Evolutionary conservation across 2,113 vertebrate species (phyloP).

Genomic region (Cyprinodon brontotheroides): DNA sequence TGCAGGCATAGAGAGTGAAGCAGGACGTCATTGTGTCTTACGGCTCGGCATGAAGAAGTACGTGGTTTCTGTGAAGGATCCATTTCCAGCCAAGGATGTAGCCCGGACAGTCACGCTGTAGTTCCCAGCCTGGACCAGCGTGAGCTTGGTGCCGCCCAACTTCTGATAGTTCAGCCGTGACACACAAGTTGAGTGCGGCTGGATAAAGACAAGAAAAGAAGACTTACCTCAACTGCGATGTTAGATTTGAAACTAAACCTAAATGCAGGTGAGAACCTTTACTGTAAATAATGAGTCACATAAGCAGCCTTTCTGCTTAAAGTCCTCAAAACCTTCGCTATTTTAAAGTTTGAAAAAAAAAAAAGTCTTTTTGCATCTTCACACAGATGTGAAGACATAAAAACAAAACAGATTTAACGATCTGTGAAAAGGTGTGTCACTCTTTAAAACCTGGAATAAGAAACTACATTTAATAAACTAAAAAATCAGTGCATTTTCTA

Average conservation of each 20-base stretch:
- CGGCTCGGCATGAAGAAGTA: slow-evolving; percentile 90
- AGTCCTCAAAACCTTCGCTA: background rate
- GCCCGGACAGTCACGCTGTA: slow-evolving; percentile 92
- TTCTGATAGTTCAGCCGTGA: slow-evolving; percentile 86
- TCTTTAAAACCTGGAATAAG: background rate
- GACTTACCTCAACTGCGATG: too few relatives aligned
- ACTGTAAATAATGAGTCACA: background rate
- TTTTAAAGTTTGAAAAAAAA: background rate
- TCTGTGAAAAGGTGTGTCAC: background rate
- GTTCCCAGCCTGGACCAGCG: slow-evolving; percentile 88
- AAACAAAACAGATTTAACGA: background rate
- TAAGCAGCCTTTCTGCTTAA: background rate
- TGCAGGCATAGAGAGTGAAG: background rate
- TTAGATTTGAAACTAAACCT: background rate
- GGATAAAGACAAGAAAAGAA: background rate
- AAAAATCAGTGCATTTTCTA: background rate
- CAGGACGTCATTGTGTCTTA: slow-evolving; percentile 71
- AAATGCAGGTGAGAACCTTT: background rate
- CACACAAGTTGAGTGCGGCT: slow-evolving; percentile 86
- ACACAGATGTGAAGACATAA: background rate
- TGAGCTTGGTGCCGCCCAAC: slow-evolving; percentile 83
- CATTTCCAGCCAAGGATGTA: slow-evolving; percentile 93
- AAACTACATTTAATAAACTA: too few relatives aligned
- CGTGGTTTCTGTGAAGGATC: slow-evolving; percentile 90
- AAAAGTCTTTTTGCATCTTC: background rate